These are phyloP conservation scores for Bryconaethiops microstoma DNA, from an alignment of 2,797 vertebrate species.

Conservation along the genomic window DNA sequence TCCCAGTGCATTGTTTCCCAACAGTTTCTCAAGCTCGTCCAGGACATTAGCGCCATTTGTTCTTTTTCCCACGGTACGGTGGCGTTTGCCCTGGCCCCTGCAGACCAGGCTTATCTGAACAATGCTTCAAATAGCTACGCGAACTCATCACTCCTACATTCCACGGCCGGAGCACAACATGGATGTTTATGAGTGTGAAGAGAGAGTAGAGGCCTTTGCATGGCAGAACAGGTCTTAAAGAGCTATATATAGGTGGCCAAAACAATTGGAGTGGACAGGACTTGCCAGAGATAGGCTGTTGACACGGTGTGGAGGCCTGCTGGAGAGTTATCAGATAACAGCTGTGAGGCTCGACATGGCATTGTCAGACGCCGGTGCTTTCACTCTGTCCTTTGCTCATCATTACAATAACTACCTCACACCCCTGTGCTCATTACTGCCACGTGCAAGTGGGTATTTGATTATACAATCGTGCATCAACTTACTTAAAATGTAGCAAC, in stretches of 20 bases:
- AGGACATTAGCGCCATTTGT: constrained; percentile 73
- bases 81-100: constrained; percentile 64
- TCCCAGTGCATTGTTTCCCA: constrained; percentile 52
- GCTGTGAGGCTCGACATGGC: constrained; percentile 49
- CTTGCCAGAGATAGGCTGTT: constrained; percentile 63
- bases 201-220: constrained; percentile 42
- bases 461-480: constrained; percentile 3
- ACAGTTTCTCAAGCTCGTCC: constrained; percentile 55
- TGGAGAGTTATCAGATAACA: constrained; percentile 52
- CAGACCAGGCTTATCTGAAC: constrained; percentile 78
- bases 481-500: neutral
- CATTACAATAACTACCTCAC: constrained; percentile 29
- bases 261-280: constrained; percentile 56
- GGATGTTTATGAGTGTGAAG: constrained; percentile 29
- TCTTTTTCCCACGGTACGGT: constrained; percentile 83
- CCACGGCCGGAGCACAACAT: constrained; percentile 51
- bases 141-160: constrained; percentile 74
- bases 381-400: constrained; percentile 16
- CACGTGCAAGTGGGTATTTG: neutral
- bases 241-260: constrained; percentile 55
- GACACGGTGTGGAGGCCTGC: constrained; percentile 67
- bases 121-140: constrained; percentile 79
- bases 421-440: neutral
- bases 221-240: constrained; percentile 44
- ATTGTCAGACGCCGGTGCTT: constrained; percentile 38